These are phyloP conservation scores for Premnoplex brunnescens DNA, from an alignment of 2,797 vertebrate species.

Conservation along the genomic window DNA sequence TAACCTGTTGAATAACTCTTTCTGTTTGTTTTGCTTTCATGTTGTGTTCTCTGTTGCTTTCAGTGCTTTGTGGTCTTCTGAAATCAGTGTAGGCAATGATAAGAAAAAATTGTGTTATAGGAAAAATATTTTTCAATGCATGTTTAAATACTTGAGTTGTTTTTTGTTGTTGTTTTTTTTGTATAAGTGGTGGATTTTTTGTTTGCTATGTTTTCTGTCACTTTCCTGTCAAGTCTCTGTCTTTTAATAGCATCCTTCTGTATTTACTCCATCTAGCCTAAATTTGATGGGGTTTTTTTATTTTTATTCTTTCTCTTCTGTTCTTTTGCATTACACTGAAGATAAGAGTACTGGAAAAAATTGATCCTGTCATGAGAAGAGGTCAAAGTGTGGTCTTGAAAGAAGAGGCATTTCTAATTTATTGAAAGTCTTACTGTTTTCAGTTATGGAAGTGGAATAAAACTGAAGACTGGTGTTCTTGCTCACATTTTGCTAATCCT, in stretches of 20 bases:
- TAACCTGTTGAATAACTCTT: not conserved
- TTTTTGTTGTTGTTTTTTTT: not conserved
- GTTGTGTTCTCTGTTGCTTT: not conserved
- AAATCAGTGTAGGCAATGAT: not conserved
- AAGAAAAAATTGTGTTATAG: not conserved
- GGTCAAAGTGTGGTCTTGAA: not conserved
- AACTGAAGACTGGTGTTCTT: not conserved
- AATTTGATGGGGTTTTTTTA: too few species aligned
- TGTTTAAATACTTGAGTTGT: not conserved
- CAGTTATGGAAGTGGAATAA: not conserved
- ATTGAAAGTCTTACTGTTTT: not conserved
- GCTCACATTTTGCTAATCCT: not conserved
- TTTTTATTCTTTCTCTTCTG: not conserved
- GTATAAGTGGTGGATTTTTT: not conserved
- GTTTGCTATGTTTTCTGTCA: not conserved
- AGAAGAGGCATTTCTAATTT: not conserved
- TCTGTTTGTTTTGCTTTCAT: not conserved
- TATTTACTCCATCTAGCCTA: not conserved
- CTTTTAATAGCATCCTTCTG: not conserved
- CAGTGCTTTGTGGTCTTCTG: not conserved
- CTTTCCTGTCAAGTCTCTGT: not conserved
- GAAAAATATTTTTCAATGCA: not conserved
- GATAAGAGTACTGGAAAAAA: not conserved
- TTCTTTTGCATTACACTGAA: not conserved
- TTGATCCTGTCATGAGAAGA: not conserved